phyloP scores from a whole-genome alignment of 2,888 invertebrate genomes.

The Pyrrhia umbra region DNA sequence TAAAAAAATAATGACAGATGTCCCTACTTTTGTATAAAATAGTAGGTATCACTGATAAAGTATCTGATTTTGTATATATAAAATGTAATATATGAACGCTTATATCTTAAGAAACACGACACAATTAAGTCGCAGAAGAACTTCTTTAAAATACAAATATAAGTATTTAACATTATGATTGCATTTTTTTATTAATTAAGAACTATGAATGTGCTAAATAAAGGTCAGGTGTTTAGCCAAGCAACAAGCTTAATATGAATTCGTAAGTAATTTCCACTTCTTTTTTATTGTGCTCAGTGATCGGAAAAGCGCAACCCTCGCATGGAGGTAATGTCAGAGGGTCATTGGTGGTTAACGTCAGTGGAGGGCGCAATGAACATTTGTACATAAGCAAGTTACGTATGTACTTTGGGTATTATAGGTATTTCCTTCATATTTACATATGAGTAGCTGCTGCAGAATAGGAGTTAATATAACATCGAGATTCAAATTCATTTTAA shows the following conservation, averaged over 20 bases:
- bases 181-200: constrained; percentile 17
- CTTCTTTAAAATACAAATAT: constrained; percentile 25
- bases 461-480: no score
- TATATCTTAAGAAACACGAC: no score
- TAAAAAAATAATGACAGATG: constrained; percentile 2
- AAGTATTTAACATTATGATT: constrained; percentile 16
- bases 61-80: no score
- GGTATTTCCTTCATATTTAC: no score
- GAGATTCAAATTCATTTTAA: no score
- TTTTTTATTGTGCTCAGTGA: constrained; percentile 69
- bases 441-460: no score
- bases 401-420: neutral
- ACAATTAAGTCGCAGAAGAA: no score
- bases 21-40: no score
- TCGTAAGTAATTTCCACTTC: constrained; percentile 66
- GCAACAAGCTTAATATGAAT: constrained; percentile 66
- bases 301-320: constrained; percentile 71
- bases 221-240: constrained; percentile 65
- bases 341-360: constrained; percentile 70
- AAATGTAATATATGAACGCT: no score
- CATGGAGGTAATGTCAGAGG: constrained; percentile 65
- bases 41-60: no score
- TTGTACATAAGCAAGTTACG: constrained; percentile 14
- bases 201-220: constrained; percentile 38
- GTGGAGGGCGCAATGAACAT: constrained; percentile 2